Evolutionary conservation across 2,113 vertebrate genomes (phyloP).

Genomic region (Sorex araneus): DNA sequence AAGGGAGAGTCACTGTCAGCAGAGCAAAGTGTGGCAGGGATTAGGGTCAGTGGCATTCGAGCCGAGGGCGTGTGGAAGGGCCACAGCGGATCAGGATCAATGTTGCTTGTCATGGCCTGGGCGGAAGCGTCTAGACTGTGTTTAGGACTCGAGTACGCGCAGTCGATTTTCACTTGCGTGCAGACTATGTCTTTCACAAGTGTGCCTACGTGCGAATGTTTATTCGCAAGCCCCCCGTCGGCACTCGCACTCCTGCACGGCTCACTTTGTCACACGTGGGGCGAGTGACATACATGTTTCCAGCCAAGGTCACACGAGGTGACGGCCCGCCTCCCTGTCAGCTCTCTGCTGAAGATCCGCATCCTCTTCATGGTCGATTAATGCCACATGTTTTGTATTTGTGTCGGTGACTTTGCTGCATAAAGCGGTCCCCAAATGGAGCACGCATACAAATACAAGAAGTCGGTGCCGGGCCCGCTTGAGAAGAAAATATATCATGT

Average conservation of each 20-base stretch:
- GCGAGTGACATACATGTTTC: not conserved
- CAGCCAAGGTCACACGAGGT: not conserved
- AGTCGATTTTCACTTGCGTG: accelerated
- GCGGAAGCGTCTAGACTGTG: not conserved
- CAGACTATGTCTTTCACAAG: not conserved
- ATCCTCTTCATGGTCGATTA: not conserved
- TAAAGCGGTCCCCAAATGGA: not conserved
- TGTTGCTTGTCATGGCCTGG: not conserved
- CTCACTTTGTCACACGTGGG: not conserved
- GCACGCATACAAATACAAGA: not conserved
- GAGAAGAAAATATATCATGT: not conserved
- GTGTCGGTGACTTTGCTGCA: not conserved
- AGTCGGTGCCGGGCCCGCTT: not conserved
- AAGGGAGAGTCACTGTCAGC: not conserved
- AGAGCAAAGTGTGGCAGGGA: not conserved
- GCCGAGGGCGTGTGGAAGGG: not conserved
- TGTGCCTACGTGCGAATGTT: not conserved
- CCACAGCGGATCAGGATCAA: not conserved
- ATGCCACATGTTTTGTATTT: not conserved
- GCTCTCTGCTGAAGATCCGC: not conserved
- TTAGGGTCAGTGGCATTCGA: not conserved
- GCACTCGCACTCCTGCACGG: not conserved
- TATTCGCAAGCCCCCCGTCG: not conserved
- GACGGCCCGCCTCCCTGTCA: not conserved
- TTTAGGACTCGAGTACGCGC: not conserved